phyloP scores from a whole-genome alignment of 1,140 invertebrate species.

The Pogonomyrmex californicus region DNA sequence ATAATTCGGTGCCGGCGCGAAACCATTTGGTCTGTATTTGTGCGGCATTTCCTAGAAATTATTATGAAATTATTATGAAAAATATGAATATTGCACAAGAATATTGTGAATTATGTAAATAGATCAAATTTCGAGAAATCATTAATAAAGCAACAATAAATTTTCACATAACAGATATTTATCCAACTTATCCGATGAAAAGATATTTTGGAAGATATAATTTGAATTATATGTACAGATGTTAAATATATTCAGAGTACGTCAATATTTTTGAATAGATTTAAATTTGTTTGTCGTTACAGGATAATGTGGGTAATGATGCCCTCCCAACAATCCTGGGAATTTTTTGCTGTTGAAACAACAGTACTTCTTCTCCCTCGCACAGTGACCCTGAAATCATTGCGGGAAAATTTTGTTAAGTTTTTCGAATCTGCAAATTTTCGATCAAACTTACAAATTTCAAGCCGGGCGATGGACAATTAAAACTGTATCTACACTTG shows the following conservation, averaged over 20 bases:
- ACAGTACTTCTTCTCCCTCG: constrained; percentile 87
- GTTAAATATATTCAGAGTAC: background rate
- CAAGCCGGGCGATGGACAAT: constrained; percentile 87
- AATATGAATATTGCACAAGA: background rate
- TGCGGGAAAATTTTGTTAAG: background rate
- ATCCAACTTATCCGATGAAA: background rate
- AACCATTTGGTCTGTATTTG: constrained; percentile 55
- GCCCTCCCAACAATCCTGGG: constrained; percentile 59
- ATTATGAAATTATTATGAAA: constrained; percentile 8
- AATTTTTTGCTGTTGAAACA: constrained; percentile 85
- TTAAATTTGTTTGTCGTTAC: constrained; percentile 24
- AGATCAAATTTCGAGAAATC: background rate
- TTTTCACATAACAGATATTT: background rate
- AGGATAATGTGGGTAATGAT: constrained; percentile 35
- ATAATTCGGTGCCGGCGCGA: constrained; percentile 63
- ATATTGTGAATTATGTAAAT: background rate
- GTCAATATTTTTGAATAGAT: constrained; percentile 20
- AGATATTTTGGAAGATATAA: background rate
- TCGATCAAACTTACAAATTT: constrained; percentile 85
- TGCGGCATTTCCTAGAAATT: constrained; percentile 49
- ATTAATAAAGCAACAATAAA: background rate
- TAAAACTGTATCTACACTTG: constrained; percentile 88
- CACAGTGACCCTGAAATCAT: constrained; percentile 86
- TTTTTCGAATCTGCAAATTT: background rate
- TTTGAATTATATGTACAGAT: background rate